A percentile compares a stretch with the other conserved stretches of the same genome.
Evolutionary conservation across 2,797 vertebrate species (phyloP).

Genomic region (Notolabrus celidotus): DNA sequence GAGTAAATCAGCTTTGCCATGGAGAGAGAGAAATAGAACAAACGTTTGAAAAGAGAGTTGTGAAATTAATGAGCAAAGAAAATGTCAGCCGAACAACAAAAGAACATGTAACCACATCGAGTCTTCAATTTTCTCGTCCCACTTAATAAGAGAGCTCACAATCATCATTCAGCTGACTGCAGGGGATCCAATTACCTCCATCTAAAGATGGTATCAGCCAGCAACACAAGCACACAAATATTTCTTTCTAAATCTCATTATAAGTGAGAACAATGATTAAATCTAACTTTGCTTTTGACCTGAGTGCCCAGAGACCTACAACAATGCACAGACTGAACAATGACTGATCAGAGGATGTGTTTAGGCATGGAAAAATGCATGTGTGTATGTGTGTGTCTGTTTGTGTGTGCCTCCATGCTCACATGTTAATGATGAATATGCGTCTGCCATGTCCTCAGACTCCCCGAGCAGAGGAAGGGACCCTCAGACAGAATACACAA

Average conservation of each 20-base stretch:
- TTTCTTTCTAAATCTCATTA: slow-evolving; percentile 94
- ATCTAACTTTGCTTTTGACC: slow-evolving; percentile 87
- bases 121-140: slow-evolving; percentile 90
- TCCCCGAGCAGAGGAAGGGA: slow-evolving; percentile 83
- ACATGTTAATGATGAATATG: slow-evolving; percentile 82
- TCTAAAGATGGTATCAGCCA: slow-evolving; percentile 94
- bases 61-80: slow-evolving; percentile 89
- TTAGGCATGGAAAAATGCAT: slow-evolving; percentile 33
- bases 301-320: slow-evolving; percentile 16
- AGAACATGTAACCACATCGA: slow-evolving; percentile 75
- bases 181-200: slow-evolving; percentile 85
- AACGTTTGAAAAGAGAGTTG: slow-evolving; percentile 64
- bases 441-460: slow-evolving; percentile 77
- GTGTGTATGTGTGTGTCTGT: slow-evolving; percentile 22
- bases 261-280: slow-evolving; percentile 92
- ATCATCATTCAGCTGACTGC: slow-evolving; percentile 91
- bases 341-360: slow-evolving; percentile 34
- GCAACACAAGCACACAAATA: slow-evolving; percentile 87
- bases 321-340: slow-evolving; percentile 51
- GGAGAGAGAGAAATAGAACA: slow-evolving; percentile 47
- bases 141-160: slow-evolving; percentile 91
- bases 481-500: slow-evolving; percentile 83
- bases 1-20: slow-evolving; percentile 36
- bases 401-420: slow-evolving; percentile 61
- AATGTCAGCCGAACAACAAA: slow-evolving; percentile 69